phyloP scores from a whole-genome alignment of 2,888 invertebrate species.

The Geotrupes spiniger region DNA sequence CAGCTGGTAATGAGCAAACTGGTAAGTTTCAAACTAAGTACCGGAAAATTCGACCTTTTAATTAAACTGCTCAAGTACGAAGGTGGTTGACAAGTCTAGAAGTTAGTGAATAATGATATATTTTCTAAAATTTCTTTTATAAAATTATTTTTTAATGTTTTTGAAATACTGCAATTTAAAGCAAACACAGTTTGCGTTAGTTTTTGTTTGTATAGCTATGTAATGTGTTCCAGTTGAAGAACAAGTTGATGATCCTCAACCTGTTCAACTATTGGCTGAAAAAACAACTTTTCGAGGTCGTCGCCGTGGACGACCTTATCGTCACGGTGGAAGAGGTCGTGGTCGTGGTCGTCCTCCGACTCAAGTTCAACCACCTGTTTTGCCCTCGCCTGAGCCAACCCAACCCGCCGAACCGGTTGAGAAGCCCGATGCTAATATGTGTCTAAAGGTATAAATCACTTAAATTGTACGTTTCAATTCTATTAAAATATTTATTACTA shows the following conservation, averaged over 20 bases:
- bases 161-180: too few relatives aligned
- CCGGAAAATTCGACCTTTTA: too few relatives aligned
- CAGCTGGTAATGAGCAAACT: conserved; percentile 30
- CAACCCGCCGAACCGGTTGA: conserved; percentile 67
- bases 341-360: conserved; percentile 49
- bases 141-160: neutral
- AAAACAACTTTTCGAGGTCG: conserved; percentile 37
- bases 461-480: too few relatives aligned
- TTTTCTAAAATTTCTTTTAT: too few relatives aligned
- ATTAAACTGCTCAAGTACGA: too few relatives aligned
- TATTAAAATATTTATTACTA: too few relatives aligned
- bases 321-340: conserved; percentile 31
- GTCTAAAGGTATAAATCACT: conserved; percentile 61
- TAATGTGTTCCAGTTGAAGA: conserved; percentile 22
- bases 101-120: too few relatives aligned
- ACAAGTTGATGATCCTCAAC: conserved; percentile 55
- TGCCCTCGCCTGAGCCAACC: conserved; percentile 54
- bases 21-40: too few relatives aligned
- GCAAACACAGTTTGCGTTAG: too few relatives aligned
- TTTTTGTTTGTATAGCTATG: too few relatives aligned
- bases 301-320: conserved; percentile 23
- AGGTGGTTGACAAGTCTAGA: too few relatives aligned
- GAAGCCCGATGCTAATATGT: conserved; percentile 84
- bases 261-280: conserved; percentile 53
- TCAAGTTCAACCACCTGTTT: conserved; percentile 50